Base-by-base conservation (phyloP, 2,888 invertebrate species). In the Agapostemon virescens region DNA sequence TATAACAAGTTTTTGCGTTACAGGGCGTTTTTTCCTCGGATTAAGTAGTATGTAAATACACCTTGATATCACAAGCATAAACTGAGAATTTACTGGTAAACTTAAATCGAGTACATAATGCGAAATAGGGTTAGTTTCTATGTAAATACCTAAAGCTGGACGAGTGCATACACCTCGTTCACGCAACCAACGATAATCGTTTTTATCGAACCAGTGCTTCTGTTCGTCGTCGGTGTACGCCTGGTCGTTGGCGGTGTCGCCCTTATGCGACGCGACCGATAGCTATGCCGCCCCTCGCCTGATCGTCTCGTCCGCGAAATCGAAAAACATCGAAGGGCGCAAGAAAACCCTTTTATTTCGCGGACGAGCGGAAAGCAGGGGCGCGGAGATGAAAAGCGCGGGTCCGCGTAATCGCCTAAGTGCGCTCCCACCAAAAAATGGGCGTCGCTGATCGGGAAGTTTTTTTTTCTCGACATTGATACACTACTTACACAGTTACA, bases 1-100 rank as follows among this genome's bases (percentile, higher is more conserved):
- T 84, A 86, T 77, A 84, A 80, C 74, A 83, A 85, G 79, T 87
- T 88, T 88, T 89, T 89, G 61, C 87, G 89, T 89, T 89, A 89
- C 89, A 89, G 89, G 88, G 85, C 89, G 89, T 89, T 89, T 88
- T 89, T 91, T 90, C 91, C 91, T 91, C 92, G 91, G 90, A 91
- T 90, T 91, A 90, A 89, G 90, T 92, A 92, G 92, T 91, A 90
- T 91, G 92, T 92, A 92, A 90, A 92, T 92, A 92, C 90, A 90
- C 90, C 89, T 90, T 90, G 90, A 91, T 91, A 91, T 91, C 90
- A 89, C 89, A 89, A 90, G 90, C 90, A 90, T 90, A 88, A 90
- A 89, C 89, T 87, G 89, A 90, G 90, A 90, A 90, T 89, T 85
- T 91, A 91, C 90, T 85, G 89, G 87, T 91, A 91, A 86, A 91